Evolutionary conservation across 2,113 vertebrate genomes (phyloP).

Genomic region (Mobula birostris): DNA sequence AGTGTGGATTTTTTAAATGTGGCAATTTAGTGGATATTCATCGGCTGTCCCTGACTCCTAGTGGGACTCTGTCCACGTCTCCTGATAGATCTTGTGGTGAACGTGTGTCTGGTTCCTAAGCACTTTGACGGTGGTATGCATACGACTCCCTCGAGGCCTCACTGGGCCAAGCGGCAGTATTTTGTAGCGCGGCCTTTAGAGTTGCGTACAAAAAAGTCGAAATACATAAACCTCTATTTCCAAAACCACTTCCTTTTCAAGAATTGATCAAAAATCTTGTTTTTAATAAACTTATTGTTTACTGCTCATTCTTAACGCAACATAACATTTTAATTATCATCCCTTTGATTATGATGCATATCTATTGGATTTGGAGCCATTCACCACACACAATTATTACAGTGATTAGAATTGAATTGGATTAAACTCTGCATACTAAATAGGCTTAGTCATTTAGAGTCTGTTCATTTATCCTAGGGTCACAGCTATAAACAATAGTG

Average conservation of each 20-base stretch:
- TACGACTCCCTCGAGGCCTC: neutral
- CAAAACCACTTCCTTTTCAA: neutral
- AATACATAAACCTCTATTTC: neutral
- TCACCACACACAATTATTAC: slow-evolving; percentile 18
- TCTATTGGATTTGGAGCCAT: slow-evolving; percentile 4
- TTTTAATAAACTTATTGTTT: slow-evolving; percentile 28
- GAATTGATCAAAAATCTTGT: neutral
- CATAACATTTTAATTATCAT: neutral
- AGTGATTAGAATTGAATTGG: slow-evolving; percentile 31
- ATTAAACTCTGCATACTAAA: neutral
- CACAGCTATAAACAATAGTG: neutral
- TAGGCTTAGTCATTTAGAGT: slow-evolving; percentile 12
- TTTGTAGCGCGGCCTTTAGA: neutral
- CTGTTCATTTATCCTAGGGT: neutral
- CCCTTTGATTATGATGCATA: neutral
- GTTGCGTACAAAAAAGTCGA: neutral
- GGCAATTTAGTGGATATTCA: neutral
- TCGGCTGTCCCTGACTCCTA: neutral
- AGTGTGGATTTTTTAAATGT: neutral
- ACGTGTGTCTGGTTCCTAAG: neutral
- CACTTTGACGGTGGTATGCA: neutral
- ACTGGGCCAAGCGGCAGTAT: neutral
- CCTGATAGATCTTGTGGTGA: neutral
- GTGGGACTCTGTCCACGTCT: neutral
- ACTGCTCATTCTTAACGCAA: slow-evolving; percentile 1